A percentile compares a stretch with the other conserved stretches of the same genome.
phyloP scores from a whole-genome alignment of 2,797 vertebrate genomes.

The Prunella strophiata region DNA sequence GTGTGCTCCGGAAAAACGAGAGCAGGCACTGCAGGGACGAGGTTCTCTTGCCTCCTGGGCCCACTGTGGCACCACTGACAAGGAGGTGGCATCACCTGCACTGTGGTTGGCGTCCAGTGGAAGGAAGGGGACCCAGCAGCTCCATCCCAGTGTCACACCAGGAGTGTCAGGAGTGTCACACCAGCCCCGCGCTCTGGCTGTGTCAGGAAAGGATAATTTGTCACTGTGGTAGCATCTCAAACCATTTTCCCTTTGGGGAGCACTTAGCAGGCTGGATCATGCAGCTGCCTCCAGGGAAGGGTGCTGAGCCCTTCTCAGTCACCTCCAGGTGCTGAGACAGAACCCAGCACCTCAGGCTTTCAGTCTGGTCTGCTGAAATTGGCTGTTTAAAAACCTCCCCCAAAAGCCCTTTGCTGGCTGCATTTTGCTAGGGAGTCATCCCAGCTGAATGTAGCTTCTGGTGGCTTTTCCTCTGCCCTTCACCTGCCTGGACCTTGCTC shows the following conservation, averaged over 20 bases:
- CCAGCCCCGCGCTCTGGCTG: fast-evolving
- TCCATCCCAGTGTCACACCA: not conserved
- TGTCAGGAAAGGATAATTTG: not conserved
- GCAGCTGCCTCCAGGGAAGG: not conserved
- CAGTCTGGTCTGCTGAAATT: not conserved
- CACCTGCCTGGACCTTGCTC: not conserved
- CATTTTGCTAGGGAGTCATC: not conserved
- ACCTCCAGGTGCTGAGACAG: not conserved
- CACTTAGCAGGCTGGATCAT: not conserved
- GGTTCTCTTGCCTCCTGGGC: not conserved
- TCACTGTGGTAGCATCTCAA: fast-evolving
- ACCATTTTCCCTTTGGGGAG: not conserved
- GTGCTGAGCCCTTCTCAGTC: not conserved
- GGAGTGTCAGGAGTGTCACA: not conserved
- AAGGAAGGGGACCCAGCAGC: not conserved
- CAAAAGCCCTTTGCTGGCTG: not conserved
- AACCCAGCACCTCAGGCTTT: not conserved
- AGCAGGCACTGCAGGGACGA: not conserved
- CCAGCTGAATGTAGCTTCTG: not conserved
- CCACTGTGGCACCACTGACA: not conserved
- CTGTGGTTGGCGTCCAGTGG: not conserved
- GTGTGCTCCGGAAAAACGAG: slow-evolving; percentile 17
- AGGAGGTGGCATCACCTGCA: not conserved
- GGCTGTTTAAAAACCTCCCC: not conserved
- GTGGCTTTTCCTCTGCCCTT: not conserved